Conservation (phyloP, 2,797 vertebrate species). For the Poeciliopsis turneri region DNA sequence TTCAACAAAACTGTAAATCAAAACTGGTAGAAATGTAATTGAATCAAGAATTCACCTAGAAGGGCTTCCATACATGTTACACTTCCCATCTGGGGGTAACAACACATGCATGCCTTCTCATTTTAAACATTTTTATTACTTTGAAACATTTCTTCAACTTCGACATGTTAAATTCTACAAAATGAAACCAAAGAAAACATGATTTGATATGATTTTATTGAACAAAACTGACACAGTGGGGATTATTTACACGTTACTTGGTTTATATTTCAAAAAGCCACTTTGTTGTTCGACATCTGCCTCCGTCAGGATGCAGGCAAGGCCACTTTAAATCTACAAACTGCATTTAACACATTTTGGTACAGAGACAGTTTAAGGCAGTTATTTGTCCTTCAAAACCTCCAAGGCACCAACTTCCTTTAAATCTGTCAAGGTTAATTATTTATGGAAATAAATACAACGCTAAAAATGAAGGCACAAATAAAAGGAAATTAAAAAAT, state of each 20-base stretch:
- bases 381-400: conserved; percentile 63
- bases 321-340: conserved; percentile 48
- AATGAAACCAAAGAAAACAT: not conserved
- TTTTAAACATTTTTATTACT: not conserved
- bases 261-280: conserved; percentile 37
- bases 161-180: not conserved
- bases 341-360: conserved; percentile 39
- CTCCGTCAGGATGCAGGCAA: conserved; percentile 48
- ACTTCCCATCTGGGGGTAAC: not conserved
- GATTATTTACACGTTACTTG: conserved; percentile 40
- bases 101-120: not conserved
- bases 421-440: conserved; percentile 39
- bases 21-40: not conserved
- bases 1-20: not conserved
- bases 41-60: not conserved
- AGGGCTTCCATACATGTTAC: not conserved
- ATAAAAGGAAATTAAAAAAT: conserved; percentile 10
- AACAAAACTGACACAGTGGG: conserved; percentile 51
- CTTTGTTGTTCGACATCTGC: conserved; percentile 27
- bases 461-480: conserved; percentile 10
- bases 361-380: conserved; percentile 76
- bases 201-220: conserved; percentile 66
- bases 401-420: conserved; percentile 63
- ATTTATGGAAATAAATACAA: conserved; percentile 52
- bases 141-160: too few species aligned